Evolutionary conservation across 2,888 invertebrate genomes (phyloP), one percentile per base, ranked within the genome.

Genomic region (Odontomyia ornata): DNA sequence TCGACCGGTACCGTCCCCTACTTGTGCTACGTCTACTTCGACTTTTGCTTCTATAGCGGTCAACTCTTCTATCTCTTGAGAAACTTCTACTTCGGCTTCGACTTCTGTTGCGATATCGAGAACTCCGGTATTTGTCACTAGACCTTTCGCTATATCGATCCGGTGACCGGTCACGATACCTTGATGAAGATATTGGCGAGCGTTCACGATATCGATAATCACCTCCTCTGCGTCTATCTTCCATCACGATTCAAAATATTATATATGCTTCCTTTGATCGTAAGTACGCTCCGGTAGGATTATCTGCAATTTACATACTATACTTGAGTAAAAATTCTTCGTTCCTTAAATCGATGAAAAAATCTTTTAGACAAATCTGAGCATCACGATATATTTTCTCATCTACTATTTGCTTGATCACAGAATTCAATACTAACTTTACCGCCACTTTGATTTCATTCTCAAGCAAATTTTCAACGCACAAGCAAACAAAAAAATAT

Each of bases 111-210:
- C 79, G 78, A 60, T 73, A 72, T 25, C 25, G 30, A 15, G 77
- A 60, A 11, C 77, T 78, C 2, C 60, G 57, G 27, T 73, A 73
- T n/a, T 30, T 18, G 21, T 73, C 60, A 25, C 18, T n/a, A 11
- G 71, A 28, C 18, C 80, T 79, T 15, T 60, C 75, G 9, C 9
- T 36, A 9, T 36, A 36, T 28, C 77, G 43, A 65, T 80, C 81
- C 18, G 80, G 80, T n/a, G 78, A 80, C 25, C 79, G 78, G 9
- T 81, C 81, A 9, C 81, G 73, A 60, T 73, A 23, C 21, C 56
- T 27, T 11, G 62, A 62, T 27, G 62, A 25, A 13, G 62, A 25
- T 28, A 62, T 11, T 28, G 28, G 62, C 11, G 18, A 65, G 28
- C 23, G 30, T 15, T 64, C n/a, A 30, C 36, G 64, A 11, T 65